Evolutionary conservation across 2,797 vertebrate genomes (phyloP).

Genomic region (Darevskia mixta): DNA sequence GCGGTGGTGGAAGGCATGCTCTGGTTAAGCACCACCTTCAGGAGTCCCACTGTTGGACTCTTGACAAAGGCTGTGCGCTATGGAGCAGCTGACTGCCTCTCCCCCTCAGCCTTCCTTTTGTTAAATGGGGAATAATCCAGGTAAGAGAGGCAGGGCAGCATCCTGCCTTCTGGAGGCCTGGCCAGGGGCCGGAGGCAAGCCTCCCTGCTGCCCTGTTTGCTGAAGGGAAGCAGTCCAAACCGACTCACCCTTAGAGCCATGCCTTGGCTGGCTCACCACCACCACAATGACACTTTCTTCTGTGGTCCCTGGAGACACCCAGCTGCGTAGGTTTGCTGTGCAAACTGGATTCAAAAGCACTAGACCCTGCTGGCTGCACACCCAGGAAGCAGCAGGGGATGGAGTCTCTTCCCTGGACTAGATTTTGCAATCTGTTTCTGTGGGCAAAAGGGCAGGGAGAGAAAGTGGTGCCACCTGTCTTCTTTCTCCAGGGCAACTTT

Average conservation of each 20-base stretch:
- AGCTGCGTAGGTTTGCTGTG: neutral
- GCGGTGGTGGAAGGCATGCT: neutral
- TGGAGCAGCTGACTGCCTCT: neutral
- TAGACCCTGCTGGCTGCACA: neutral
- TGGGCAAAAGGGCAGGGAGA: neutral
- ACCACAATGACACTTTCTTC: fast-evolving
- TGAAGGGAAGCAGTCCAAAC: neutral
- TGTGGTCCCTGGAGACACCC: neutral
- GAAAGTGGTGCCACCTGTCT: fast-evolving
- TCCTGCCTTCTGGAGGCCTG: neutral
- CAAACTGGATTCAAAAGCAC: neutral
- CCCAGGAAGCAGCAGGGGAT: too few species aligned
- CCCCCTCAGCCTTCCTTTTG: neutral
- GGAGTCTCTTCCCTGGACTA: neutral
- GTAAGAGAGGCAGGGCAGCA: neutral
- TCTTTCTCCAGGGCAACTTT: slow-evolving; percentile 90
- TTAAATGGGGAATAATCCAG: neutral
- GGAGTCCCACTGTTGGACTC: neutral
- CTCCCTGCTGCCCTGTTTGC: too few species aligned
- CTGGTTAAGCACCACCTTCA: neutral
- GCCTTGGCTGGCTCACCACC: too few species aligned
- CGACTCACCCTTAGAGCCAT: neutral
- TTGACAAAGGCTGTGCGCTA: neutral
- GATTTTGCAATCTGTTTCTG: neutral
- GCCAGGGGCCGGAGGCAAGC: neutral